Conservation (phyloP, 2,797 vertebrate species). For the Urophycis tenuis region DNA sequence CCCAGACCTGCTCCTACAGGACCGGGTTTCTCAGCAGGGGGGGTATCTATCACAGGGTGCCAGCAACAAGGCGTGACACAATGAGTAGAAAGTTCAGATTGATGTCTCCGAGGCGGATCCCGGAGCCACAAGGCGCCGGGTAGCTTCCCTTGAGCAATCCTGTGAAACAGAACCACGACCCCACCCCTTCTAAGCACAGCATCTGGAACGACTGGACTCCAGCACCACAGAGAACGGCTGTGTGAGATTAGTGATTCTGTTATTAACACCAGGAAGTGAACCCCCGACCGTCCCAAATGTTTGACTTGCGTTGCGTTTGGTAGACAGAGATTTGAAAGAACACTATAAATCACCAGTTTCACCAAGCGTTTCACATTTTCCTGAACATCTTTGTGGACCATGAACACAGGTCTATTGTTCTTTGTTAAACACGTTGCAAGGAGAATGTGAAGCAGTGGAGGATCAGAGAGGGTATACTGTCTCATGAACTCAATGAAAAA, state of each 20-base stretch:
- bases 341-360: not conserved
- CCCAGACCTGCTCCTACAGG: not conserved
- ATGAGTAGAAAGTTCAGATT: not conserved
- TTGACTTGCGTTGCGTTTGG: not conserved
- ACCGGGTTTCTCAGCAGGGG: not conserved
- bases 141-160: not conserved
- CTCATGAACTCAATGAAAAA: not conserved
- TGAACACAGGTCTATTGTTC: not conserved
- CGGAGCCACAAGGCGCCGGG: not conserved
- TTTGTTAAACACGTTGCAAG: not conserved
- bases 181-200: not conserved
- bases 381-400: not conserved
- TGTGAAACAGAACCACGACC: not conserved
- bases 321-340: not conserved
- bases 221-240: not conserved
- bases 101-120: not conserved
- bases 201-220: not conserved
- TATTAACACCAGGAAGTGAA: not conserved
- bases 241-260: not conserved
- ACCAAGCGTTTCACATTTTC: not conserved
- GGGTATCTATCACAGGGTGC: not conserved
- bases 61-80: not conserved
- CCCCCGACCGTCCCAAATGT: not conserved
- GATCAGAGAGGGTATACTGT: not conserved
- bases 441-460: not conserved